Base-by-base conservation (phyloP, 2,797 vertebrate genomes). In the Chelon labrosus region DNA sequence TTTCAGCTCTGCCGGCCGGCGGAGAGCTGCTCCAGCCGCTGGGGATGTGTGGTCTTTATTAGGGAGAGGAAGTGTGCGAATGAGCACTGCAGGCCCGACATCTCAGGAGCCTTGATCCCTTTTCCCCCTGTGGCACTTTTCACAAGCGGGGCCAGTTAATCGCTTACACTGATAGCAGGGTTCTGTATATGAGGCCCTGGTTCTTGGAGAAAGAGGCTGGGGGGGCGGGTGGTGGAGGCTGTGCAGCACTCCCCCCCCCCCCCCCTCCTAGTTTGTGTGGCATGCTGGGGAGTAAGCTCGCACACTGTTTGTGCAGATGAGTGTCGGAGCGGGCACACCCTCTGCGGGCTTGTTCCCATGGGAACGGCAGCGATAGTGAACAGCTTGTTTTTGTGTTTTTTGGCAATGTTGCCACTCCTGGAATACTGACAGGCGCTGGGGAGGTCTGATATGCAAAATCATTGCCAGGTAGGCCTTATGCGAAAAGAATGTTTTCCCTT, bases 311-410 rank as follows among this genome's bases (percentile, higher is more conserved):
- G 84, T 87, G 80, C 85, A 90, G 90, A 92, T 88, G 91, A 93
- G 85, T 77, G 83, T 87, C 70, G 47, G 83, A 52, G 70, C 65
- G 58, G 89, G 87, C 88, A 83, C 88, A 88, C 91, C 90, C 89
- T 91, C 79, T 31, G 82, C 38, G 71, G 82, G 80, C 70, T 80
- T 25, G 87, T 94, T 93, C 90, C 92, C 92, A 93, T 93, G 90
- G 91, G 91, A 92, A 93, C 91, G 5, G 71, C 79, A 56, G 78
- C 56, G 87, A 89, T 89, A 89, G 86, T 49, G 75, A 91, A 90
- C 90, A 91, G 91, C 89, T 91, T 93, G 92, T 91, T 90, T 88
- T 87, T 91, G 88, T 91, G 88, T 88, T 89, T 87, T 89, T 91
- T 93, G 90, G 91, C 90, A 84, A 67, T 61, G 87, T 74, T 77